Evolutionary conservation across 2,888 invertebrate genomes (phyloP), one percentile per base, ranked within the genome.

Genomic region (Xylota sylvarum): DNA sequence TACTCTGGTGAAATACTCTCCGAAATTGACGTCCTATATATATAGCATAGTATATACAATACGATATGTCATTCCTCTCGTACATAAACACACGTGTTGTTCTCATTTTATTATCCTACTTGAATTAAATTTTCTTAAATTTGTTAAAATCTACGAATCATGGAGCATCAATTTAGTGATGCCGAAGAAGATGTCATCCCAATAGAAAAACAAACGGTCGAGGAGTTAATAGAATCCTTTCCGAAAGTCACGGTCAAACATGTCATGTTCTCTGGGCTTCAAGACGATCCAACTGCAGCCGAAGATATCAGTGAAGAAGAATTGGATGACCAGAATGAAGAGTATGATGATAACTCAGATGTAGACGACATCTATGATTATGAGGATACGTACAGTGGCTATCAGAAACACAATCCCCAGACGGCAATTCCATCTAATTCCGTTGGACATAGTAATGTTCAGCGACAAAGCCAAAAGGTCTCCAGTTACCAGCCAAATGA

Each of bases 401-500:
- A 90, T 23, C 91, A 91, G 70, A 92, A 92, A 70, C 89, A 89
- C 9, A 90, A 91, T 72, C 88, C 87, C 2, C 90, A 90, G 30
- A 65, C 76, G 0, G 48, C 56, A 56, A 46, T 55, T 27, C 52
- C 6, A 3, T 1, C 64, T 0, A 73, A 55, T 9, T 60, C 76
- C 1, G 56, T 73, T 0, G 43, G 60, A 0, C 88, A 89, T 83
- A 88, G 88, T 10, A 95, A 95, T 90, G 89, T 92, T 2, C 95
- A 95, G 91, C 91, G 91, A 48, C 91, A 92, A 14, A 94, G 95
- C 0, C 94, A 93, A 64, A 96, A 95, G 92, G 89, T 96, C 6
- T 94, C 93, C 60, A 94, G 94, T 77, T 97, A 94, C 90, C 97
- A 98, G 91, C 97, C 97, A 0, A 94, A 94, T 35, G 97, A 97